A percentile compares a stretch with the other conserved stretches of the same genome.
These are phyloP conservation scores for Hyaena hyaena DNA, from an alignment of 2,113 vertebrate genomes.

Conservation along the genomic window DNA sequence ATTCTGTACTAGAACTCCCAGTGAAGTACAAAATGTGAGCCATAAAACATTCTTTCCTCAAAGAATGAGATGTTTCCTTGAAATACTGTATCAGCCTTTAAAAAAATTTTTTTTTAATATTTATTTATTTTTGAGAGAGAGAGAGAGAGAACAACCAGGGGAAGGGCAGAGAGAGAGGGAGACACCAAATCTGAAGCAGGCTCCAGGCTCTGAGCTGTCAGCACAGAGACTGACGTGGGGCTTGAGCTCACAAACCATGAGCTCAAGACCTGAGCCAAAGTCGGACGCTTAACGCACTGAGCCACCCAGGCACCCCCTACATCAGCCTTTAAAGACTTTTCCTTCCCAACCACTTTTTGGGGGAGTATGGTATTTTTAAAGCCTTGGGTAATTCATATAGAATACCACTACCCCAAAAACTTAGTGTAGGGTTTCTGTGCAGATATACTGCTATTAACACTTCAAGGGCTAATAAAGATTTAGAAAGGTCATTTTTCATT, in stretches of 20 bases:
- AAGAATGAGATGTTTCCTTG: background rate
- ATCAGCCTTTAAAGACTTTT: background rate
- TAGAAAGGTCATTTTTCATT: background rate
- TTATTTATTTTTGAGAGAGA: no score
- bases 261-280: no score
- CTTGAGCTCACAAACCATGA: no score
- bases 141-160: no score
- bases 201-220: no score
- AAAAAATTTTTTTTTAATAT: no score
- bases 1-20: background rate
- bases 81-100: background rate
- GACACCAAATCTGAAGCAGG: no score
- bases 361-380: background rate
- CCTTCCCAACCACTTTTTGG: background rate
- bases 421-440: background rate
- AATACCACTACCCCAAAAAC: background rate
- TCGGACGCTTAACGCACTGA: no score
- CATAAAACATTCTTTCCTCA: background rate
- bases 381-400: background rate
- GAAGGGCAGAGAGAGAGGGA: no score
- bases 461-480: background rate
- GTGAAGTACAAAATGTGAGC: background rate
- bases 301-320: background rate
- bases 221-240: no score
- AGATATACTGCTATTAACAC: background rate